Percentiles rank a stretch among this genome's conserved stretches.
Conservation (phyloP, 2,113 vertebrate species). For the Toxostoma redivivum region DNA sequence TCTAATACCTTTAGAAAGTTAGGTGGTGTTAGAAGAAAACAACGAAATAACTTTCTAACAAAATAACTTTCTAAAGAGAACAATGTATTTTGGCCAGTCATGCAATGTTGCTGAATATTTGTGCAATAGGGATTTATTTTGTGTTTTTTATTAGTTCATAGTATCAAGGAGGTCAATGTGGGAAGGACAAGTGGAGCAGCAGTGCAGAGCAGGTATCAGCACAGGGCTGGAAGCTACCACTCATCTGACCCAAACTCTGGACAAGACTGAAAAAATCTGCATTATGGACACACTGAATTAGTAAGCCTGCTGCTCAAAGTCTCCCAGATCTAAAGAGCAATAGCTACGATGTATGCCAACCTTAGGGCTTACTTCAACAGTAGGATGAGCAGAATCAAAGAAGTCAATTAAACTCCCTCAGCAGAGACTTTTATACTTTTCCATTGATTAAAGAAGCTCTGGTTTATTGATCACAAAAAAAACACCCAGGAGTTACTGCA, state of each 20-base stretch:
- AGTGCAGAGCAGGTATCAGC: background rate
- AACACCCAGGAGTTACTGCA: background rate
- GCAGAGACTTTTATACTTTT: background rate
- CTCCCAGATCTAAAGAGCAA: background rate
- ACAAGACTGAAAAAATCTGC: background rate
- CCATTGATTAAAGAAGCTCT: background rate
- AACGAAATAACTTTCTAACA: background rate
- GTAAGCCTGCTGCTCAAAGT: background rate
- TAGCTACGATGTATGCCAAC: fast-evolving
- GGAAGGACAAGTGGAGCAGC: background rate
- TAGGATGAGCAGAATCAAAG: background rate
- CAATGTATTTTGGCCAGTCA: background rate
- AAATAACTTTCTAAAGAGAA: background rate
- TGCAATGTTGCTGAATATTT: background rate
- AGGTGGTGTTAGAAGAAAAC: too few relatives aligned
- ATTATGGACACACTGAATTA: background rate
- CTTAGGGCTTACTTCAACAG: background rate
- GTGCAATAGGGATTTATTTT: background rate
- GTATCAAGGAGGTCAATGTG: background rate
- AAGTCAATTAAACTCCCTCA: background rate
- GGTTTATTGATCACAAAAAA: background rate
- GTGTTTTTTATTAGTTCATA: background rate
- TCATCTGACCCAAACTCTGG: background rate
- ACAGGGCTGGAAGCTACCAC: background rate
- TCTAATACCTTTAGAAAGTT: background rate